These are phyloP conservation scores for Taurulus bubalis DNA, from an alignment of 2,113 vertebrate species.

Conservation along the genomic window DNA sequence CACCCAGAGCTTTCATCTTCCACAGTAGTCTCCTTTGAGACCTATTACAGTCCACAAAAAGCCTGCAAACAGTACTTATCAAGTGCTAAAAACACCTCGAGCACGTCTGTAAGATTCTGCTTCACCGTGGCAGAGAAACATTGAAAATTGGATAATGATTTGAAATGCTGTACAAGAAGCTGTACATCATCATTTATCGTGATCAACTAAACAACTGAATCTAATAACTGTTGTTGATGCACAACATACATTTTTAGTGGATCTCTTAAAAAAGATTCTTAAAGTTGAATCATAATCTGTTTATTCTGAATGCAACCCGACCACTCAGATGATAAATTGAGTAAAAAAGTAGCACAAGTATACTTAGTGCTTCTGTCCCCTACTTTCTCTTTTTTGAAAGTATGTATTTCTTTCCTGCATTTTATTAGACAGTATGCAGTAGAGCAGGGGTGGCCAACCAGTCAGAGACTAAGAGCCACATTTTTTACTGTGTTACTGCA, in stretches of 20 bases:
- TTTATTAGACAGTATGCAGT: constrained; percentile 2
- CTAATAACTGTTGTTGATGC: neutral
- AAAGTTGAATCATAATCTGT: neutral
- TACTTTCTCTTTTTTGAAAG: neutral
- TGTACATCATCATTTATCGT: neutral
- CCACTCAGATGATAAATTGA: neutral
- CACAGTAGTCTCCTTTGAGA: constrained; percentile 1
- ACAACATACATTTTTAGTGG: neutral
- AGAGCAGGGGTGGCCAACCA: too few species aligned
- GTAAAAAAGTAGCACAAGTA: neutral
- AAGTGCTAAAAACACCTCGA: constrained; percentile 2
- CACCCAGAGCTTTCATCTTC: constrained; percentile 47
- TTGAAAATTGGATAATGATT: neutral
- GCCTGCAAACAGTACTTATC: neutral
- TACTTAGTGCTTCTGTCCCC: neutral
- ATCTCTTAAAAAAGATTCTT: neutral
- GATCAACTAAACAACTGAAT: neutral
- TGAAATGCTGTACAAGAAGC: constrained; percentile 1
- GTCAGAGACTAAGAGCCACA: too few species aligned
- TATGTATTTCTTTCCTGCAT: neutral
- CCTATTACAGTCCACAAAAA: constrained; percentile 5
- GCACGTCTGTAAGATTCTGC: neutral
- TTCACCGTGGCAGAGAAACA: neutral
- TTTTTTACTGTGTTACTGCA: too few species aligned
- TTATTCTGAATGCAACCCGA: neutral